Evolutionary conservation across 2,797 vertebrate genomes (phyloP).

Genomic region (Trachops cirrhosus): DNA sequence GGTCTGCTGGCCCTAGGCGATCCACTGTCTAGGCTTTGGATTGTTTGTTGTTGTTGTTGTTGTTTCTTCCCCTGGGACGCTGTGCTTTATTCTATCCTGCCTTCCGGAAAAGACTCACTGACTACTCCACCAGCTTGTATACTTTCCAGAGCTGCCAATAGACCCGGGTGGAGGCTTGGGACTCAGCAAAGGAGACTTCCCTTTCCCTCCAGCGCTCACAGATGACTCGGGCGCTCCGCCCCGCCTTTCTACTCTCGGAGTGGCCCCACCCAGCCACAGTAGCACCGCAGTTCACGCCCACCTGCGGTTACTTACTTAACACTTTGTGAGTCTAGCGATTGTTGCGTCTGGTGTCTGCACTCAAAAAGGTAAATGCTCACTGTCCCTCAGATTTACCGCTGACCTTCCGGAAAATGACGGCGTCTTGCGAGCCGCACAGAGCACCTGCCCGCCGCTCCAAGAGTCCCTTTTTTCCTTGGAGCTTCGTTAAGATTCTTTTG

Average conservation of each 20-base stretch:
- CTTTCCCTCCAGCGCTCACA: accelerated
- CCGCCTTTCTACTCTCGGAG: neutral
- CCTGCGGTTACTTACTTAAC: accelerated
- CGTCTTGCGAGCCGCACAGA: neutral
- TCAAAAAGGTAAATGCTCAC: neutral
- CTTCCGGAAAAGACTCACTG: neutral
- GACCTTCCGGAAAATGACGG: neutral
- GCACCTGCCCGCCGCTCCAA: no score
- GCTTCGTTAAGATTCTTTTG: neutral
- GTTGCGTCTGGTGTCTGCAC: neutral
- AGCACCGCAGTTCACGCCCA: neutral
- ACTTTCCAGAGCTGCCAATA: neutral
- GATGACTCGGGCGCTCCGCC: neutral
- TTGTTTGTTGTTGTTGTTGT: neutral
- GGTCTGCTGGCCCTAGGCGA: neutral
- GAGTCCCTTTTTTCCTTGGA: neutral
- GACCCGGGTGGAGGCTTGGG: neutral
- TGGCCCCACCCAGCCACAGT: neutral
- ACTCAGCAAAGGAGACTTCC: no score
- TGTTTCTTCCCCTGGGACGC: neutral
- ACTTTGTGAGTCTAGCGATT: neutral
- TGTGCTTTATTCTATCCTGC: neutral
- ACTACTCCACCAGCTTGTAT: neutral
- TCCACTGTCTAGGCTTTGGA: no score
- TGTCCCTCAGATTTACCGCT: neutral